Conservation (phyloP, 2,888 invertebrate species). For the Hemaris fuciformis region DNA sequence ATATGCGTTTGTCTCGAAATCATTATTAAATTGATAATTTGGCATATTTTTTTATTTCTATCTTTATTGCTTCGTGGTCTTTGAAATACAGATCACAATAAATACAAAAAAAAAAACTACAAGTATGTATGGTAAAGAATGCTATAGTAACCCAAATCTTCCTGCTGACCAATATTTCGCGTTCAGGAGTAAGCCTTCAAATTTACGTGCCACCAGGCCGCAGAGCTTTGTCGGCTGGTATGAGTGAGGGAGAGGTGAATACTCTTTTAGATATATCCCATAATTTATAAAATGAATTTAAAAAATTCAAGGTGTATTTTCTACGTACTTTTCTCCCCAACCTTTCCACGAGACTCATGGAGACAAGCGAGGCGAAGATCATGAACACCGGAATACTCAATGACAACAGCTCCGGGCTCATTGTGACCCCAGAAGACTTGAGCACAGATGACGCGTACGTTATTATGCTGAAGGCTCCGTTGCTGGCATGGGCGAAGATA, state of each 20-base stretch:
- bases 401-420: constrained; percentile 42
- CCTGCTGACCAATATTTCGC: too few species aligned
- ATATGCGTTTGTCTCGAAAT: background rate
- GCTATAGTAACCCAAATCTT: too few species aligned
- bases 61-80: too few species aligned
- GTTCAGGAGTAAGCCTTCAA: too few species aligned
- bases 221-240: too few species aligned
- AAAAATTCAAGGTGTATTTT: background rate
- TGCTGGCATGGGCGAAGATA: constrained; percentile 32
- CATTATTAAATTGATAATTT: background rate
- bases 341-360: constrained; percentile 37
- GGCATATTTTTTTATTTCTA: background rate
- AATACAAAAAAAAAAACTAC: too few species aligned
- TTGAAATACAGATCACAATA: too few species aligned
- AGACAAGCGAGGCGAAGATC: constrained; percentile 36
- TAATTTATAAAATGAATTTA: too few species aligned
- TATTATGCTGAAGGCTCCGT: constrained; percentile 41
- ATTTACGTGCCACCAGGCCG: too few species aligned
- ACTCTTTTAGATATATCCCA: too few species aligned
- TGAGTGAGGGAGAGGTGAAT: too few species aligned
- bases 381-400: constrained; percentile 44
- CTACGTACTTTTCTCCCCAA: constrained; percentile 37
- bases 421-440: constrained; percentile 31
- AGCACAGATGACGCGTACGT: constrained; percentile 45
- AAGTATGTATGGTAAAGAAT: too few species aligned